Evolutionary conservation across 1,140 invertebrate species (phyloP).

Genomic region (Magallana angulata): DNA sequence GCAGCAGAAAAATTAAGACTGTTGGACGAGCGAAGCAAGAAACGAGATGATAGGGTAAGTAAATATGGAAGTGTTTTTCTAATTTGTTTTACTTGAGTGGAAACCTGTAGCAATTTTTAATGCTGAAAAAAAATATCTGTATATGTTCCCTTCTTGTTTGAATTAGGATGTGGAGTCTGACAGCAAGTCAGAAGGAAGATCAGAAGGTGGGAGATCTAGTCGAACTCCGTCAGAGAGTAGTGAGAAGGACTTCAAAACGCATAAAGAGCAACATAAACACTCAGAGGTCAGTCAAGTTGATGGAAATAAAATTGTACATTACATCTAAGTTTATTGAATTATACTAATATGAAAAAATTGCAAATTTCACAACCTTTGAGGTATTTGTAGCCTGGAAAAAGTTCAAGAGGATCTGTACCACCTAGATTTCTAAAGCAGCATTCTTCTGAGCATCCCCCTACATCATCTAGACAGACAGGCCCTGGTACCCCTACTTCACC

Average conservation of each 20-base stretch:
- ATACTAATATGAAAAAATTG: too few relatives aligned
- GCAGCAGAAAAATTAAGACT: conserved; percentile 83
- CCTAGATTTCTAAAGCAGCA: conserved; percentile 90
- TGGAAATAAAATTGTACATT: too few relatives aligned
- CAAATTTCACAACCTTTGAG: background rate
- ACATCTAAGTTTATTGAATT: too few relatives aligned
- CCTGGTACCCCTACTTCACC: conserved; percentile 62
- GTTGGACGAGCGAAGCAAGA: conserved; percentile 83
- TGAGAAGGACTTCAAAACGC: conserved; percentile 73
- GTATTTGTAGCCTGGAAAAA: background rate
- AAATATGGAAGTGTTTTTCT: background rate
- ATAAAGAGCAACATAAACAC: conserved; percentile 69
- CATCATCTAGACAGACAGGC: conserved; percentile 56
- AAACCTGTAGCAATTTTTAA: too few relatives aligned
- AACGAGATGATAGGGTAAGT: conserved; percentile 63
- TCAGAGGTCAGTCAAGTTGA: conserved; percentile 16
- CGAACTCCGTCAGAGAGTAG: conserved; percentile 83
- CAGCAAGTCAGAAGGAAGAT: conserved; percentile 37
- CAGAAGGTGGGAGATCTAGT: conserved; percentile 70
- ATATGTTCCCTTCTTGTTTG: too few relatives aligned
- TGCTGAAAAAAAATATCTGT: too few relatives aligned
- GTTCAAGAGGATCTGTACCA: conserved; percentile 79
- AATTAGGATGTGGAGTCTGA: conserved; percentile 47
- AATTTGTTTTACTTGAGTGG: background rate
- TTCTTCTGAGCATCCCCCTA: conserved; percentile 62